Evolutionary conservation across 2,113 vertebrate species (phyloP).

Genomic region (Cyphomyrus plagiostoma): DNA sequence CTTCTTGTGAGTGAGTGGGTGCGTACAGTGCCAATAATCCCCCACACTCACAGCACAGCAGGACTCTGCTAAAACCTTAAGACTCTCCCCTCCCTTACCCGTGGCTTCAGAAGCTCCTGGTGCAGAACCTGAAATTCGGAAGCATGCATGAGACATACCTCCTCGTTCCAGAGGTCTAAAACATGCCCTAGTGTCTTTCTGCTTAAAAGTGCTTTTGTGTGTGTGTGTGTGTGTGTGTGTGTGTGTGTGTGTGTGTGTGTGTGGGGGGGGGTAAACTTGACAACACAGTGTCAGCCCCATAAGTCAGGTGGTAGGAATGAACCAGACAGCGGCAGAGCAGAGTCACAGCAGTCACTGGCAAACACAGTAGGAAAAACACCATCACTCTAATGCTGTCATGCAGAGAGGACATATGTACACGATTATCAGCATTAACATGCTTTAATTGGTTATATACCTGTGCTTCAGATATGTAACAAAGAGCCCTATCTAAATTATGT

Average conservation of each 20-base stretch:
- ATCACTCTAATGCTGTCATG: neutral
- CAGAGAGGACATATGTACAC: neutral
- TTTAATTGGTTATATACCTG: neutral
- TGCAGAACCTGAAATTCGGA: neutral
- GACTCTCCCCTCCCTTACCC: neutral
- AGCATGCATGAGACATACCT: neutral
- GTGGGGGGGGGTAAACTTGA: neutral
- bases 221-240: neutral
- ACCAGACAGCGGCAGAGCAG: neutral
- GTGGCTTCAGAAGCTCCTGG: neutral
- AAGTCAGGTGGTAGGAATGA: conserved; percentile 13
- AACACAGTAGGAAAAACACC: neutral
- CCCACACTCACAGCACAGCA: neutral
- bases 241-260: too few relatives aligned
- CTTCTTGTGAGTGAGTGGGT: neutral
- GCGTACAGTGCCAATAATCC: neutral
- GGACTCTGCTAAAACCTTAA: neutral
- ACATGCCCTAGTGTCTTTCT: neutral
- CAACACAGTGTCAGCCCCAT: neutral
- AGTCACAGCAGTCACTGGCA: neutral
- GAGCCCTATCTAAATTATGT: neutral
- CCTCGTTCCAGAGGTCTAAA: neutral
- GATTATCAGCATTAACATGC: too few relatives aligned
- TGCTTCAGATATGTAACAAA: neutral
- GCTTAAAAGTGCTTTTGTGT: neutral